Conservation (phyloP, 2,797 vertebrate genomes). For the Mastacembelus armatus region DNA sequence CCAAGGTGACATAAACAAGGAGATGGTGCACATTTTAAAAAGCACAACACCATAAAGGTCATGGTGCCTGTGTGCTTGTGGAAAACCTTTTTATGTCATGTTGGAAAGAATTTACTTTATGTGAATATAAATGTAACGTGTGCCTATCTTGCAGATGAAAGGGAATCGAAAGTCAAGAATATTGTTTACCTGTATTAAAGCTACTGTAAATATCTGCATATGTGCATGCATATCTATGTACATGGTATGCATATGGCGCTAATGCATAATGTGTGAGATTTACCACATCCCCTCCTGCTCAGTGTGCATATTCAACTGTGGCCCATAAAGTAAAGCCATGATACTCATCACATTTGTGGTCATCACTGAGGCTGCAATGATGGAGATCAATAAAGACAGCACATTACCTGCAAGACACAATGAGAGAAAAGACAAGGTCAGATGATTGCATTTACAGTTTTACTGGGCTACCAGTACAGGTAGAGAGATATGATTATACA, state of each 20-base stretch:
- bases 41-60: slow-evolving; percentile 1
- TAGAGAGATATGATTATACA: too few relatives aligned
- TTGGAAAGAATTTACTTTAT: background rate
- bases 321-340: slow-evolving; percentile 34
- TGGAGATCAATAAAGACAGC: slow-evolving; percentile 50
- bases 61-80: background rate
- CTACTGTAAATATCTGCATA: too few relatives aligned
- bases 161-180: background rate
- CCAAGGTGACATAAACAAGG: background rate
- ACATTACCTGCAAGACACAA: slow-evolving; percentile 80
- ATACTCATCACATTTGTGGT: slow-evolving; percentile 70
- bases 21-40: background rate
- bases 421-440: slow-evolving; percentile 50
- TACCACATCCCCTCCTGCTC: background rate
- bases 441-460: slow-evolving; percentile 3
- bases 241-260: slow-evolving; percentile 2
- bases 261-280: slow-evolving; percentile 19
- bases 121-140: background rate
- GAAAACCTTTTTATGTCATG: background rate
- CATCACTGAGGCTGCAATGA: slow-evolving; percentile 38
- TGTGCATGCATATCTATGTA: background rate
- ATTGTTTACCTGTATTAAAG: too few relatives aligned
- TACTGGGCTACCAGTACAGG: background rate
- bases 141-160: background rate
- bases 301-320: slow-evolving; percentile 26